A percentile compares a stretch with the other conserved stretches of the same genome.
phyloP scores from a whole-genome alignment of 2,888 invertebrate genomes.

The Cantharis nigra region DNA sequence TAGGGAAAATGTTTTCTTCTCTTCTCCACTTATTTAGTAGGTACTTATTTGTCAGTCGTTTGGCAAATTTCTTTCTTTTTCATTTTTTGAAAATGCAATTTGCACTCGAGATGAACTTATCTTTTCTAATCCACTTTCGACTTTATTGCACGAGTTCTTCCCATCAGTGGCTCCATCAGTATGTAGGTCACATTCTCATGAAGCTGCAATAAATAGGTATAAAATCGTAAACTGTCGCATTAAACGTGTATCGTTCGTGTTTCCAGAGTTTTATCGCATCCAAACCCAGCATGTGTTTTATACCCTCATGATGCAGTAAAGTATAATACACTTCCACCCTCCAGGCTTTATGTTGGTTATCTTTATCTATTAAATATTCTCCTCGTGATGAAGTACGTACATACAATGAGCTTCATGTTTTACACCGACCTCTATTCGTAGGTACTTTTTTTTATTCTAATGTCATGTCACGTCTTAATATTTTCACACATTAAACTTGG shows the following conservation, averaged over 20 bases:
- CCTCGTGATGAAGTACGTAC: slow-evolving; percentile 14
- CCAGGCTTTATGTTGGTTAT: slow-evolving; percentile 32
- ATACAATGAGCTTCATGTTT: slow-evolving; percentile 17
- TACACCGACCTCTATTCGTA: slow-evolving; percentile 20
- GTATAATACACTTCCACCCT: slow-evolving; percentile 30
- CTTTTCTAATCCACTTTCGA: background rate
- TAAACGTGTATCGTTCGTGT: slow-evolving; percentile 31
- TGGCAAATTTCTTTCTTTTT: background rate
- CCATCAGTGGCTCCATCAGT: background rate
- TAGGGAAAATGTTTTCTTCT: background rate
- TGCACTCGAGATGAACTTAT: background rate
- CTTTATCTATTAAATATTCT: slow-evolving; percentile 36
- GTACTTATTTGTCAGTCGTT: background rate
- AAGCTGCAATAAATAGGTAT: slow-evolving; percentile 28
- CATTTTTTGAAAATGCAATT: background rate
- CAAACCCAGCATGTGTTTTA: slow-evolving; percentile 31
- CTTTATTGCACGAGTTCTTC: background rate
- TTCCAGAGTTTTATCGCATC: slow-evolving; percentile 29
- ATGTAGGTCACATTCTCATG: slow-evolving; percentile 25
- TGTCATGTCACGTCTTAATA: background rate
- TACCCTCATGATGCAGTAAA: slow-evolving; percentile 30
- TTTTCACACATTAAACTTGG: background rate
- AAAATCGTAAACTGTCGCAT: slow-evolving; percentile 31
- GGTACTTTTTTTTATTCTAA: slow-evolving; percentile 12
- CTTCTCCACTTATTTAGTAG: background rate